Evolutionary conservation across 2,888 invertebrate species (phyloP), one percentile per base, ranked within the genome.

Genomic region (Chaitophorus viminalis): DNA sequence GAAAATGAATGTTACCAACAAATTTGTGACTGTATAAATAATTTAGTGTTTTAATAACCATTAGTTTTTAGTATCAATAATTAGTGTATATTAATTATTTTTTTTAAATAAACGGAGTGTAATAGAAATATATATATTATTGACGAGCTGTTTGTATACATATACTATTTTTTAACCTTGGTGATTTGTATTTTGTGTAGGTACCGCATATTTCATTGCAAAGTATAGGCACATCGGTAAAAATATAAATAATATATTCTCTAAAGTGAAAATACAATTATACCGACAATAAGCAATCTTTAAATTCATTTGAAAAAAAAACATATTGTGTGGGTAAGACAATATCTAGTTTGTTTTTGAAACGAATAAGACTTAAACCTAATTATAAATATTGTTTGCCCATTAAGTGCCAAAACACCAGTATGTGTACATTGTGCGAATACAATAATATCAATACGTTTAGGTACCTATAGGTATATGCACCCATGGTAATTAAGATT

Each of bases 1-100:
- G 74, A 75, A 83, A 36, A 60, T 74, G 29, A 29, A 84, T 84
- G 83, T 84, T 84, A 84, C 83, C 83, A 84, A 76, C 75, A 84
- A 84, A 75, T 39, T 31, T 46, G 60, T 76, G 75, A 76, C 75
- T 84, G 75, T 75, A 65, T 18, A 60, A 75, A 75, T 31, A 60
- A 83, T 36, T 83, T n/a, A n/a, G n/a, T n/a, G n/a, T n/a, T n/a
- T n/a, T 60, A 83, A 39, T 75, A 60, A 83, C 9, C 31, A 65
- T 83, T 39, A 25, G 39, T 76, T 60, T 75, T 65, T 21, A 39
- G 54, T 82, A 29, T 74, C 39, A 1, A 25, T 14, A 29, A 36
- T 70, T 68, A 8, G 25, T 31, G 21, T 70, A 25, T 52, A 25
- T 36, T 72, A 17, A 9, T n/a, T 52, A 6, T 21, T 79, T 65